Conservation (phyloP, 2,113 vertebrate genomes). For the Motacilla tschutschensis region DNA sequence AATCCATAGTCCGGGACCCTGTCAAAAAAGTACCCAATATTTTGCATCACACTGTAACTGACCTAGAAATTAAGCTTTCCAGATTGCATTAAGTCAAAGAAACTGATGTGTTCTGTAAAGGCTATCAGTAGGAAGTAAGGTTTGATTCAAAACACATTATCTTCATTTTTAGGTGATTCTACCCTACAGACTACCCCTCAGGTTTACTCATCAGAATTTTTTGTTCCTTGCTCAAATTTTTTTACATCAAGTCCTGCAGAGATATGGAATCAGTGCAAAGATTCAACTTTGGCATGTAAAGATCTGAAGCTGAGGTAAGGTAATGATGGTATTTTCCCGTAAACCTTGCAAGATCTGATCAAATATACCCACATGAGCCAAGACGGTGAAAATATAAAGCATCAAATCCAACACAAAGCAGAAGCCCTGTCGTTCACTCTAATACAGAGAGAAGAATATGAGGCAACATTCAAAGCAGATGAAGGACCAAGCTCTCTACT, state of each 20-base stretch:
- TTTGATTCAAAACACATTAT: neutral
- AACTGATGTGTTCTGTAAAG: neutral
- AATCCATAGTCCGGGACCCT: neutral
- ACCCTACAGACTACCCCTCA: neutral
- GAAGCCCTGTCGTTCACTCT: neutral
- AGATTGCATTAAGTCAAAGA: neutral
- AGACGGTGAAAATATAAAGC: neutral
- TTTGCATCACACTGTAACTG: neutral
- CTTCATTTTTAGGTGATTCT: neutral
- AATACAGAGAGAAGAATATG: neutral
- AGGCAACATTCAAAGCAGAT: neutral
- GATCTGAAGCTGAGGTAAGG: neutral
- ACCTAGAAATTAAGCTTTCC: neutral
- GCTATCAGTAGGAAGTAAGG: neutral
- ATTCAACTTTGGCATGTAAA: neutral
- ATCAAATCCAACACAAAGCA: neutral
- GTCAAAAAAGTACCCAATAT: neutral
- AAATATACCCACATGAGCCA: neutral
- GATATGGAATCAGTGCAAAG: neutral
- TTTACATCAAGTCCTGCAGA: neutral
- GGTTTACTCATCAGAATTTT: neutral
- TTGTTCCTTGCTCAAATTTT: neutral
- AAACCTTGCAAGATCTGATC: neutral
- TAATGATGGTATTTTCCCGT: neutral
- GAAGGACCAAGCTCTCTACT: neutral